Conservation (phyloP, 1,140 invertebrate genomes). For the Zophobas atratus region DNA sequence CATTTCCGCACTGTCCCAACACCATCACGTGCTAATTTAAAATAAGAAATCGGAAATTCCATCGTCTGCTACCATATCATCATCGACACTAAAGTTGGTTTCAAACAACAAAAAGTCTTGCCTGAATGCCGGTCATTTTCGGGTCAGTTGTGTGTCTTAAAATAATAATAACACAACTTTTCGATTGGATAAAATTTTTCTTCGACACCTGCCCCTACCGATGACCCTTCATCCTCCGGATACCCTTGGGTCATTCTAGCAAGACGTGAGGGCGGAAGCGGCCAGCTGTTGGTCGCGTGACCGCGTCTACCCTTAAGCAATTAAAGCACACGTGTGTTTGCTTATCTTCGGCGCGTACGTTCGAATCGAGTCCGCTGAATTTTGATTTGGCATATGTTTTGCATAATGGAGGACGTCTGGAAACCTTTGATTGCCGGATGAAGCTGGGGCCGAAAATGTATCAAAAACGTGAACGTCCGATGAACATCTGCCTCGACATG, state of each 20-base stretch:
- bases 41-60: no score
- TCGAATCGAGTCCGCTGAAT: constrained; percentile 18
- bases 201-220: constrained; percentile 1
- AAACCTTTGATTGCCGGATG: constrained; percentile 25
- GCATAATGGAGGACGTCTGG: neutral
- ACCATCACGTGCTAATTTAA: neutral
- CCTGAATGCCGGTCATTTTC: neutral
- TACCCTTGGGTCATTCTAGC: constrained; percentile 10
- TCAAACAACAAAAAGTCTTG: neutral
- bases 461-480: constrained; percentile 52
- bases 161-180: no score
- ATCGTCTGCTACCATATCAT: no score
- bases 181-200: neutral
- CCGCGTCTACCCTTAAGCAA: constrained; percentile 11
- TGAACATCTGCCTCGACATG: constrained; percentile 57
- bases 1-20: constrained; percentile 13
- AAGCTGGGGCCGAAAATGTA: constrained; percentile 46
- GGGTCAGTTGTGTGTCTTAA: neutral
- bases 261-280: constrained; percentile 26
- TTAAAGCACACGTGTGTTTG: constrained; percentile 8
- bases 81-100: no score
- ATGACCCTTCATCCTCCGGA: neutral
- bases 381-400: constrained; percentile 9
- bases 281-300: constrained; percentile 34
- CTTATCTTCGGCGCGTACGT: neutral